These are phyloP conservation scores for Phymorhynchus buccinoides DNA, from an alignment of 1,140 invertebrate genomes.

Conservation along the genomic window DNA sequence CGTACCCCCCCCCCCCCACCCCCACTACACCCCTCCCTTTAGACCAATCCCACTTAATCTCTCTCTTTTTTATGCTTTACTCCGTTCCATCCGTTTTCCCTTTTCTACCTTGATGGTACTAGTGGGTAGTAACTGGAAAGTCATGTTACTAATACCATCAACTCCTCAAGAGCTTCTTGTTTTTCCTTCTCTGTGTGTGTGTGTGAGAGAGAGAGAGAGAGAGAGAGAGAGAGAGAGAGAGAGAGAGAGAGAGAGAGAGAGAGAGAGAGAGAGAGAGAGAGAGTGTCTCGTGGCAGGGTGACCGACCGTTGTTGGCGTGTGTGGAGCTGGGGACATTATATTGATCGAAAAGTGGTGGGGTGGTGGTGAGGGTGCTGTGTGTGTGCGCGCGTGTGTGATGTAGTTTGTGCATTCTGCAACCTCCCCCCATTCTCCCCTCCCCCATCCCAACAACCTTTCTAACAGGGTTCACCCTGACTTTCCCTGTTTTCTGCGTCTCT, in stretches of 20 bases:
- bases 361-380: neutral
- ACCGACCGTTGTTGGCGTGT: neutral
- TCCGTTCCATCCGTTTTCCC: neutral
- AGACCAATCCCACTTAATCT: neutral
- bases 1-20: neutral
- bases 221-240: neutral
- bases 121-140: too few relatives aligned
- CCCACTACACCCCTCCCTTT: neutral
- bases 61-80: neutral
- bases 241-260: constrained; percentile 5
- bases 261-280: neutral
- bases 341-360: neutral
- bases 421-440: too few relatives aligned
- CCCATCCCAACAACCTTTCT: neutral
- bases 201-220: neutral
- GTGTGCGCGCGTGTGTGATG: neutral
- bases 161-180: too few relatives aligned
- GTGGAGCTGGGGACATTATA: neutral
- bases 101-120: neutral
- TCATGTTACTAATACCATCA: too few relatives aligned
- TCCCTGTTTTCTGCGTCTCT: neutral
- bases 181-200: neutral
- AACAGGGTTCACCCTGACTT: neutral
- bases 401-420: neutral
- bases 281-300: too few relatives aligned